Evolutionary conservation across 2,888 invertebrate genomes (phyloP), one percentile per base, ranked within the genome.

Genomic region (Smittia sp.): DNA sequence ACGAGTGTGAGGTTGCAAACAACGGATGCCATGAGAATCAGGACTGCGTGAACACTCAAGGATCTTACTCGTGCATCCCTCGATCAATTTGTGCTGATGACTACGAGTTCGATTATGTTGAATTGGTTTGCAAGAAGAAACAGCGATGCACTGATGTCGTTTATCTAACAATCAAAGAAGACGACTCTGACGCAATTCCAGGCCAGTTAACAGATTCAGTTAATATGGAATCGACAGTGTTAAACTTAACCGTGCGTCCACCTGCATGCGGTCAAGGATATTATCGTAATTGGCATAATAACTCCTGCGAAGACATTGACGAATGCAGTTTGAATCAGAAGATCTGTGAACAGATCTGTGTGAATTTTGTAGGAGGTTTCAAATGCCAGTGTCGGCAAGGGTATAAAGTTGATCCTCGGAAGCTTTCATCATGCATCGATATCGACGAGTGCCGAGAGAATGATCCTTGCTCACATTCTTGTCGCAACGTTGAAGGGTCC

Each of bases 1-100:
- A 66, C 20, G 66, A 66, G 18, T 66, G 66, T 22, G 1, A 20
- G 20, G 22, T 66, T 13, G 22, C 1, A 6, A 66, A 66, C 13
- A 66, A 66, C 39, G 66, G 39, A 9, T 66, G 66, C 11, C 20
- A 20, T 66, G 66, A 66, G 6, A 11, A 38, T 20, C 39, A 39
- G 20, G 38, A 66, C 18, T 66, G 66, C 13, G 27, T 24, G 1
- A 66, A 66, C 22, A n/a, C 15, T 1, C 4, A 9, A 39, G 66
- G 66, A 1, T 18, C 38, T 1, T 66, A 39, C 13, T 20, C 20
- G 6, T 66, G 66, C 18, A 39, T 66, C 22, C 66, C 66, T 0
- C 32, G 38, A 22, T 6, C 20, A 1, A 22, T 39, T 39, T 66
- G 66, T 20, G 9, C 4, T 6, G 18, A 38, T 11, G 38, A 39